Base-by-base conservation (phyloP, 2,113 vertebrate genomes). In the Mirounga angustirostris region DNA sequence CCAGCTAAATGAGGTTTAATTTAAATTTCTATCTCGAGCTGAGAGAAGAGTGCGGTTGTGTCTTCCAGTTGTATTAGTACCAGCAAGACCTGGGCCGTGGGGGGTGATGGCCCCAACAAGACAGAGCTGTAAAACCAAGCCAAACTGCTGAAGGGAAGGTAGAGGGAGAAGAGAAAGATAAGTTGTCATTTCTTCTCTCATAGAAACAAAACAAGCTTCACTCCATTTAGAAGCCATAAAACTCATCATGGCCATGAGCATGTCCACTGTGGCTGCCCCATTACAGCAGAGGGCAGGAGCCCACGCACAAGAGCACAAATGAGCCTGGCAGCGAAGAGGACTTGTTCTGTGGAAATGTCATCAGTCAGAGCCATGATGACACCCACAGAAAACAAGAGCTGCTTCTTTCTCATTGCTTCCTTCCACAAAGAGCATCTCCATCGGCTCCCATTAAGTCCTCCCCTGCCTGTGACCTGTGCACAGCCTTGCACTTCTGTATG, bases 1-100 rank as follows among this genome's bases (percentile, higher is more conserved):
- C 95, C 13, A 19, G 97, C 97, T 98, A 98, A 98, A 98, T 98
- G 97, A 98, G 98, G 89, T 97, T 98, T 98, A 96, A 98, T 98
- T 98, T 98, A 98, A 98, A 99, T 98, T 98, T 56, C 0, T 97
- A 98, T 98, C 97, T 97, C n/a, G 79, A 95, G 96, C 95, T 96
- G 97, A 67, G 93, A 97, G 97, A 84, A 98, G 97, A 98, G 94
- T 82, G 85, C 80, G 88, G 10, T 88, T 84, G 96, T 93, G 96
- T 89, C 96, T 97, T 90, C 71, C 36, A 52, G 16, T 90, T 71
- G 83, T 43, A 65, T 96, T 65, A 91, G 81, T 0, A 0, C 95
- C 46, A 3, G 0, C 94, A 67, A 96, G 81, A 59, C 95, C 71
- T 7, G 12, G n/a, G 95, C 71, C 33, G 13, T 30, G 0, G 0